Base-by-base conservation (phyloP, 2,888 invertebrate genomes). In the Muscina levida region DNA sequence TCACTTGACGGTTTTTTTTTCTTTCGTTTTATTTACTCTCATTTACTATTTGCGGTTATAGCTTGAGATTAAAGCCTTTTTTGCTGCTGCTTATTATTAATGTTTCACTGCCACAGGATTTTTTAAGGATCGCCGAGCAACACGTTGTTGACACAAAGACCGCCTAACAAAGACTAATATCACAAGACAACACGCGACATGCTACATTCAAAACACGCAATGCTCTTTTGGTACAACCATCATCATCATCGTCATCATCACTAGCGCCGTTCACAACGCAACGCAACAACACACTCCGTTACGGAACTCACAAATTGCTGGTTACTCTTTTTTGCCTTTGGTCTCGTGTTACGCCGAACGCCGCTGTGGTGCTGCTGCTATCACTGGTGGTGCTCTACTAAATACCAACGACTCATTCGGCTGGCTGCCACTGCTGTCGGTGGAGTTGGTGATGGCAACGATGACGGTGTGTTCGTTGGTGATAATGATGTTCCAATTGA, bases 91-190 rank as follows among this genome's bases (percentile, higher is more conserved):
- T 31, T 31, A 31, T 31, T 31, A 5, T 31, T 31, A 3, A 71
- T 75, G 48, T 72, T 26, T 66, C 15, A 44, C 53, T 24, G 56
- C 17, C 15, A 53, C 31, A 72, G 71, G 68, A 66, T 68, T 26
- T 48, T n/a, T 46, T n/a, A 79, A 62, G 59, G 57, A 74, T 77
- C 66, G 57, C 78, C 77, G 84, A 86, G 88, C 87, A 87, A 88
- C 88, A 88, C 88, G 88, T 88, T 88, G 88, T 88, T 88, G 86
- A 88, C 87, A 88, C 88, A 88, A 87, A 88, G 88, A 87, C 87
- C 87, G 88, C 85, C 86, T 85, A 86, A 88, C 86, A 87, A 88
- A 88, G 87, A 88, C 85, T 87, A 86, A 87, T 85, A 86, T 84
- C 83, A 83, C 84, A 82, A 76, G 72, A 76, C 71, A 80, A 77